These are phyloP conservation scores for Pelmatolapia mariae DNA, from an alignment of 2,113 vertebrate genomes.

Conservation along the genomic window DNA sequence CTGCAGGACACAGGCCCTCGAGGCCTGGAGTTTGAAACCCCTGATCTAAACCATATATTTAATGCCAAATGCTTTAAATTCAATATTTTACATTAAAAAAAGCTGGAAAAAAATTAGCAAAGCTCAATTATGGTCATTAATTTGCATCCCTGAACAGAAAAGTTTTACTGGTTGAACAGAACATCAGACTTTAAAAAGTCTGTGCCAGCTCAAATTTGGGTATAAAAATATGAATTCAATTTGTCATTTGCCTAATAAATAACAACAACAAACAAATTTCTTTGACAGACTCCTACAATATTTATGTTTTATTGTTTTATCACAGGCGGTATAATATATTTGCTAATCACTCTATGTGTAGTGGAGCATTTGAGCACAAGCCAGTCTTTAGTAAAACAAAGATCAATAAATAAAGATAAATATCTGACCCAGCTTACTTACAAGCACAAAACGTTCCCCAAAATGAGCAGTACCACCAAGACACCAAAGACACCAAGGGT, in stretches of 20 bases:
- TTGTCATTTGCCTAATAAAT: neutral
- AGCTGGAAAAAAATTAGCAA: neutral
- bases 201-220: neutral
- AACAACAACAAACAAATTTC: neutral
- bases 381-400: neutral
- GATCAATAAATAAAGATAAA: neutral
- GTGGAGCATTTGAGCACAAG: neutral
- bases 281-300: neutral
- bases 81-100: neutral
- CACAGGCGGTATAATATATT: neutral
- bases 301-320: neutral
- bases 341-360: neutral
- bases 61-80: neutral
- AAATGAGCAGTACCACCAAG: neutral
- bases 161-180: neutral
- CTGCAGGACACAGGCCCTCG: neutral
- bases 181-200: neutral
- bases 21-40: neutral
- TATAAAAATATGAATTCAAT: neutral
- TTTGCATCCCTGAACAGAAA: neutral
- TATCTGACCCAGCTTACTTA: conserved; percentile 19
- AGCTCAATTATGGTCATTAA: neutral
- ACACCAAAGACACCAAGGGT: neutral
- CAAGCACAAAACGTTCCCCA: neutral
- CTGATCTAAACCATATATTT: neutral